Evolutionary conservation across 2,797 vertebrate genomes (phyloP), one percentile per base, ranked within the genome.

Genomic region (Microchirus variegatus): DNA sequence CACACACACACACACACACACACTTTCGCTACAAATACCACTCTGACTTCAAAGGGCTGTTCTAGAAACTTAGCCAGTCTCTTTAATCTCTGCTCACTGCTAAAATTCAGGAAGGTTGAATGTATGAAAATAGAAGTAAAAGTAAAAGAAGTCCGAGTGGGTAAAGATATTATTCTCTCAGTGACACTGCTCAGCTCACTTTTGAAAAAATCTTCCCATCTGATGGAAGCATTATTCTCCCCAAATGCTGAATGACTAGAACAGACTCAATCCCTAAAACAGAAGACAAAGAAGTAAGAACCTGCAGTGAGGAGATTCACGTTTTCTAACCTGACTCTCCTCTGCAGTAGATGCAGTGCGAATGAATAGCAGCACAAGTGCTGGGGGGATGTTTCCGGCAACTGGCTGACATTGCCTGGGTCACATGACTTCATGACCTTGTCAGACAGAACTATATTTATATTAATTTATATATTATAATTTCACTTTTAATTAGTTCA

Each of bases 81-180:
- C 66, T 86, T 90, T 81, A 68, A 87, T 84, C 78, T 67, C 58
- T 3, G 38, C n/a, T 18, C 67, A 67, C 59, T 45, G 35, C 2
- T 0, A 70, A 55, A 56, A 53, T 19, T 9, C 38, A 54, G 49
- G 51, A 42, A 60, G 41, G 13, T 60, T 19, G 46, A 46, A 60
- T 46, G 19, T 46, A 56, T 46, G 13, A 60, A 61, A 48, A 73
- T 38, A 26, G 12, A 51, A 35, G n/a, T 8, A 47, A 42, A 55
- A 64, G 31, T 11, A 5, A 61, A 19, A 2, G 36, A 43, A 35
- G 31, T 13, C 54, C 11, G 16, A 45, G 19, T 7, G 36, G 35
- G 13, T 47, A 11, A 37, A 49, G 46, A 47, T 6, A 37, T 59
- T 1, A 3, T 42, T 60, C 41, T 64, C 14, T 56, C 46, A n/a